Evolutionary conservation across 2,113 vertebrate species (phyloP).

Genomic region (Apteryx mantelli): DNA sequence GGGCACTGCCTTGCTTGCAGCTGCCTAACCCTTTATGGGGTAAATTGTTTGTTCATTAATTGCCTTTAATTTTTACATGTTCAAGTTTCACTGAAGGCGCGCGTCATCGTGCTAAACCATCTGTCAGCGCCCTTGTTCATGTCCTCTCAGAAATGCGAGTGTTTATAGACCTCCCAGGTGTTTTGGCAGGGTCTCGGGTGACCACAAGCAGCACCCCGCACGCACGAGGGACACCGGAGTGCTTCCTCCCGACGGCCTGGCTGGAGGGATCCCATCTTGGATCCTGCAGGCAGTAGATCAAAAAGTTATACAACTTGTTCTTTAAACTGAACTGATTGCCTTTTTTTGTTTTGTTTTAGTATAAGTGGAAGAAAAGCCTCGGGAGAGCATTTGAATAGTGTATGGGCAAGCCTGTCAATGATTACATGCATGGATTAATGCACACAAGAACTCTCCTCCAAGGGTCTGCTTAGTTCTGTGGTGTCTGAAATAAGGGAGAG

Average conservation of each 20-base stretch:
- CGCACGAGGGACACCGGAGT: not conserved
- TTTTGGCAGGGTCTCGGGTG: not conserved
- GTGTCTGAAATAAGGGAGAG: constrained; percentile 29
- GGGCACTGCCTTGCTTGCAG: not conserved
- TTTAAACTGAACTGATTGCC: constrained; percentile 49
- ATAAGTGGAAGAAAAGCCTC: constrained; percentile 52
- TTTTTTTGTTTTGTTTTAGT: not conserved
- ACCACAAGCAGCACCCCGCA: not conserved
- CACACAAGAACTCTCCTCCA: constrained; percentile 29
- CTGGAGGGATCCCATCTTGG: constrained; percentile 14
- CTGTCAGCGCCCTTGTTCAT: not conserved
- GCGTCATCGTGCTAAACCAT: not conserved
- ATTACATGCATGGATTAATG: constrained; percentile 50
- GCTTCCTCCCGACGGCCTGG: not conserved
- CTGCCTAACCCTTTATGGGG: not conserved
- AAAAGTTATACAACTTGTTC: constrained; percentile 40
- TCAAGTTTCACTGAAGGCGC: not conserved
- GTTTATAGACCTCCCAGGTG: not conserved
- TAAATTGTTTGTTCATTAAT: not conserved
- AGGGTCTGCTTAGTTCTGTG: constrained; percentile 37
- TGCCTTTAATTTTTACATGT: not conserved
- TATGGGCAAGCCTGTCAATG: constrained; percentile 48
- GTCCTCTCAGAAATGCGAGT: not conserved
- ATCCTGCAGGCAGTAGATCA: constrained; percentile 47
- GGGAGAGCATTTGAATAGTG: constrained; percentile 50